A percentile compares a stretch with the other conserved stretches of the same genome.
Conservation (phyloP, 2,888 invertebrate genomes). For the Cephus pygmeus region DNA sequence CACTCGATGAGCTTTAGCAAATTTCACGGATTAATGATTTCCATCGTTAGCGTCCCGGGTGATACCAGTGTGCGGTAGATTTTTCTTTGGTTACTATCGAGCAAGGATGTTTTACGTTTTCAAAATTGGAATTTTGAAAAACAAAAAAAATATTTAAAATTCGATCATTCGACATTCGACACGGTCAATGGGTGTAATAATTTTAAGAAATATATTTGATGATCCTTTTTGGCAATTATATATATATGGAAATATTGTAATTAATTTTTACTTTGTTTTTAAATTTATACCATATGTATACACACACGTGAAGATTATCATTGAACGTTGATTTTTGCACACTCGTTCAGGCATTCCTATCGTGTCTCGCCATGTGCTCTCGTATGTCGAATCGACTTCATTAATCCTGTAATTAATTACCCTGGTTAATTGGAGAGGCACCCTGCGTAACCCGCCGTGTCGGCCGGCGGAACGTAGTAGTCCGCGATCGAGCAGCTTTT, state of each 20-base stretch:
- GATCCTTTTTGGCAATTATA: too few species aligned
- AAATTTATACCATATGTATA: background rate
- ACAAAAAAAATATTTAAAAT: too few species aligned
- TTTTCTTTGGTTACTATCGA: too few species aligned
- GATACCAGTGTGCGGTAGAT: too few species aligned
- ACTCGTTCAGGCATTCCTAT: background rate
- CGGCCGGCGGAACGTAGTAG: background rate
- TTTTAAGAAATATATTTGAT: too few species aligned
- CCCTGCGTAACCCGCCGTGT: constrained; percentile 9
- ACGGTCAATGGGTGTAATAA: too few species aligned
- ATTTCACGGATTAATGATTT: too few species aligned
- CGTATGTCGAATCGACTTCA: constrained; percentile 27
- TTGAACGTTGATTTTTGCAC: background rate
- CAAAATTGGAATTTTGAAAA: too few species aligned
- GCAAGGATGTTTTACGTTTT: too few species aligned
- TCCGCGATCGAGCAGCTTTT: constrained; percentile 29
- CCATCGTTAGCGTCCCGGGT: too few species aligned
- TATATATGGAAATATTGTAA: background rate
- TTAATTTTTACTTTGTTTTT: background rate
- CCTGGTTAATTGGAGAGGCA: constrained; percentile 42
- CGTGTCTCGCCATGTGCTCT: background rate
- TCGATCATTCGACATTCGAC: too few species aligned
- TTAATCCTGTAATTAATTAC: constrained; percentile 48
- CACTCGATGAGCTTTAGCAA: too few species aligned
- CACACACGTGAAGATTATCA: background rate